Percentiles rank a stretch among this genome's conserved stretches.
Evolutionary conservation across 2,113 vertebrate species (phyloP).

Genomic region (Semnornis frantzii): DNA sequence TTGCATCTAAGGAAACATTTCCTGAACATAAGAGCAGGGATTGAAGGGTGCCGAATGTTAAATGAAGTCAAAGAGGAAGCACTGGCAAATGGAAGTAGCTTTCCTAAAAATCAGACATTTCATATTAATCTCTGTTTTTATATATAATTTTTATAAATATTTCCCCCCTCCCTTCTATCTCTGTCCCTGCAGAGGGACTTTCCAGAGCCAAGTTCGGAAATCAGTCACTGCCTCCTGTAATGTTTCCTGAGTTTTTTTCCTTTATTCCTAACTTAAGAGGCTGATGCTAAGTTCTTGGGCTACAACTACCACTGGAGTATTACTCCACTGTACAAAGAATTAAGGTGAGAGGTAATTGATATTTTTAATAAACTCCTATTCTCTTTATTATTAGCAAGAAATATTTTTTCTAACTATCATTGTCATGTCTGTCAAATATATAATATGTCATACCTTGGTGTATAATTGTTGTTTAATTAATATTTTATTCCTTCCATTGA

Average conservation of each 20-base stretch:
- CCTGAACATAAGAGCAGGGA: neutral
- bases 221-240: neutral
- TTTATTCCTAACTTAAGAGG: neutral
- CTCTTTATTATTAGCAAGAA: conserved; percentile 25
- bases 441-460: conserved; percentile 64
- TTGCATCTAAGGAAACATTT: conserved; percentile 21
- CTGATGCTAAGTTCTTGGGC: neutral
- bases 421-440: conserved; percentile 62
- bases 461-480: conserved; percentile 76
- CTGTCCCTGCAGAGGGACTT: neutral
- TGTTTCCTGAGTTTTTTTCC: neutral
- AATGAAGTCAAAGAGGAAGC: neutral
- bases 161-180: neutral
- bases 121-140: neutral
- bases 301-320: neutral
- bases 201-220: neutral
- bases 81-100: neutral
- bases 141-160: neutral
- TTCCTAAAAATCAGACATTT: neutral
- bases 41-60: neutral
- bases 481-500: conserved; percentile 69
- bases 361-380: conserved; percentile 51
- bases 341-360: conserved; percentile 16
- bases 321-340: neutral
- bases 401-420: conserved; percentile 27